Evolutionary conservation across 2,113 vertebrate genomes (phyloP), one percentile per base, ranked within the genome.

Genomic region (Thinocorus orbignyianus): DNA sequence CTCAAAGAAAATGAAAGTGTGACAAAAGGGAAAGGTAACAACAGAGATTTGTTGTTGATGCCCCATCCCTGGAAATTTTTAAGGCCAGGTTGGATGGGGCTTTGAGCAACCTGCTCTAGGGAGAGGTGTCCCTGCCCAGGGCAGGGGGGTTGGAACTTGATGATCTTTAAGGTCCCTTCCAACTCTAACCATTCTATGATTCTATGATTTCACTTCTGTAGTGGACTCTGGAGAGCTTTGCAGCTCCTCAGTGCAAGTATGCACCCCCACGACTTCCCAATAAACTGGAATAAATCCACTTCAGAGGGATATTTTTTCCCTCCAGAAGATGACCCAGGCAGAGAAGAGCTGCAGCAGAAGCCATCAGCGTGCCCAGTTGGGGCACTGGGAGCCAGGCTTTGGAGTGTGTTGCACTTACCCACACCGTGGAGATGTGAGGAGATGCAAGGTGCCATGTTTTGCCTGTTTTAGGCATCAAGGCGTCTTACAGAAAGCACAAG

Each of bases 201-300:
- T n/a, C n/a, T n/a, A n/a, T n/a, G n/a, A n/a, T n/a, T 9, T 44
- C 13, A 52, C n/a, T 49, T 66, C 1, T 44, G 8, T 4, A 26
- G 35, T 10, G 24, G 65, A 66, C 13, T 74, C 25, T 11, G 15
- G 14, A 60, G 24, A 23, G 31, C 31, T 83, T 41, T 81, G 44
- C 39, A 54, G 39, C 18, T 77, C 62, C 42, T 37, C 25, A 19
- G 26, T 7, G 55, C 46, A 42, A 44, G 13, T 3, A 16, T 10
- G 9, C 20, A 58, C 16, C 24, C 25, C 33, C 39, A 60, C 0
- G 7, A 49, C 54, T 84, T 65, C 49, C 23, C 1, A 0, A 58
- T 15, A 88, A 17, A 39, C 39, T 7, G 33, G 35, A 33, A 1
- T 51, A 57, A 72, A 3, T 19, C 62, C 17, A 37, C 30, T 24